These are phyloP conservation scores for Plebejus melissa DNA, from an alignment of 2,888 invertebrate genomes.

Conservation along the genomic window DNA sequence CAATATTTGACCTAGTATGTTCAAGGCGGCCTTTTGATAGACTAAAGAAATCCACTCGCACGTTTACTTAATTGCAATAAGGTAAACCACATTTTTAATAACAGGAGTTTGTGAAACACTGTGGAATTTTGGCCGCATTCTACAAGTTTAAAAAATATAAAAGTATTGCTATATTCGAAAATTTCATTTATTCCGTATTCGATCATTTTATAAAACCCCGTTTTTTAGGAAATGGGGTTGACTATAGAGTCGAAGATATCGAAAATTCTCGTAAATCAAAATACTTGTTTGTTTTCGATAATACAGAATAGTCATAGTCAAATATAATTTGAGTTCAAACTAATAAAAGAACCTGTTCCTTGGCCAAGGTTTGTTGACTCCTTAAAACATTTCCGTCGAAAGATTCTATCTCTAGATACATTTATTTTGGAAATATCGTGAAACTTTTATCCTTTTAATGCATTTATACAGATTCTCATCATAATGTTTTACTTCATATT, in stretches of 20 bases:
- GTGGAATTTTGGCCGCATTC: conserved; percentile 19
- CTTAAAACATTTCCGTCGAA: conserved; percentile 59
- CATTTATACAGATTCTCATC: neutral
- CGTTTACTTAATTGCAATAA: conserved; percentile 16
- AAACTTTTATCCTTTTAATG: conserved; percentile 24
- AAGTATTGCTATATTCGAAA: conserved; percentile 4
- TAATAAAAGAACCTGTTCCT: conserved; percentile 67
- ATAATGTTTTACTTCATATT: neutral
- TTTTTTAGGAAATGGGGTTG: neutral
- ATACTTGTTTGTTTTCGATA: conserved; percentile 35
- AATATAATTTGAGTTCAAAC: conserved; percentile 69
- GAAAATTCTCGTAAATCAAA: conserved; percentile 24
- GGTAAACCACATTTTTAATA: conserved; percentile 20
- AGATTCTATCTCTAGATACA: conserved; percentile 47
- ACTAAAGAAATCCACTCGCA: conserved; percentile 18
- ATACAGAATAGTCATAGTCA: conserved; percentile 47
- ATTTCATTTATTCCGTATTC: neutral
- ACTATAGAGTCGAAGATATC: neutral
- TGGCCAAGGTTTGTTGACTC: conserved; percentile 69
- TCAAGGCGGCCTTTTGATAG: conserved; percentile 41
- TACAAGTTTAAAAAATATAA: neutral
- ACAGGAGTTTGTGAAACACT: conserved; percentile 19
- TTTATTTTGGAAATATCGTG: conserved; percentile 34
- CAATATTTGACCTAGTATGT: conserved; percentile 63
- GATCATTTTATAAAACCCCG: neutral